Percentiles rank a stretch among this genome's conserved stretches.
Conservation (phyloP, 2,888 invertebrate species). For the Volucella inflata region DNA sequence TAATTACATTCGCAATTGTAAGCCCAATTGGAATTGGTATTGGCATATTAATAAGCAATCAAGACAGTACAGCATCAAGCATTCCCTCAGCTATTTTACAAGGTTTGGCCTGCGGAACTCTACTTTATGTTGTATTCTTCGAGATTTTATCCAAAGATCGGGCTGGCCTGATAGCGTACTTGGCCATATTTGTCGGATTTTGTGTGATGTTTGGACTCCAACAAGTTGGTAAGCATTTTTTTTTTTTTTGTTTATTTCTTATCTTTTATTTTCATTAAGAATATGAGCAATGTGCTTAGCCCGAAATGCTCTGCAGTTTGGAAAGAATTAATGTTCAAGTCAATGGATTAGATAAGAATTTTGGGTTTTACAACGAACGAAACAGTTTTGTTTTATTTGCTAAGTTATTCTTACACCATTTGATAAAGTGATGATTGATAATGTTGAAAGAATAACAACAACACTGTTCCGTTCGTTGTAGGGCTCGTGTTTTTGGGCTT, state of each 20-base stretch:
- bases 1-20: slow-evolving; percentile 90
- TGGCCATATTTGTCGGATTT: slow-evolving; percentile 89
- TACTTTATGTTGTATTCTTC: slow-evolving; percentile 98
- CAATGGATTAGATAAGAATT: too few relatives aligned
- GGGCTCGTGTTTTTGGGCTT: too few relatives aligned
- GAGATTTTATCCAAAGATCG: slow-evolving; percentile 89
- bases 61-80: slow-evolving; percentile 86
- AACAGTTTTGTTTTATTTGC: too few relatives aligned
- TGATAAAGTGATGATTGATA: too few relatives aligned
- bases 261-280: not conserved
- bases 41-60: slow-evolving; percentile 87
- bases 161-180: slow-evolving; percentile 87
- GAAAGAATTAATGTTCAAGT: not conserved
- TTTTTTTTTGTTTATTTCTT: not conserved
- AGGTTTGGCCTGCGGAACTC: slow-evolving; percentile 95
- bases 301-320: slow-evolving; percentile 13
- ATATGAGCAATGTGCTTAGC: not conserved
- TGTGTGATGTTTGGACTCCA: slow-evolving; percentile 89
- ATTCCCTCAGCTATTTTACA: slow-evolving; percentile 88
- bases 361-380: too few relatives aligned
- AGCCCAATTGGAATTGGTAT: slow-evolving; percentile 91
- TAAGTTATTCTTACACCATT: too few relatives aligned
- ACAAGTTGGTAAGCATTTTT: slow-evolving; percentile 79
- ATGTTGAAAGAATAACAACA: too few relatives aligned
- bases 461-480: too few relatives aligned